These are phyloP conservation scores for Anthophora plumipes DNA, from an alignment of 2,888 invertebrate species.

Conservation along the genomic window DNA sequence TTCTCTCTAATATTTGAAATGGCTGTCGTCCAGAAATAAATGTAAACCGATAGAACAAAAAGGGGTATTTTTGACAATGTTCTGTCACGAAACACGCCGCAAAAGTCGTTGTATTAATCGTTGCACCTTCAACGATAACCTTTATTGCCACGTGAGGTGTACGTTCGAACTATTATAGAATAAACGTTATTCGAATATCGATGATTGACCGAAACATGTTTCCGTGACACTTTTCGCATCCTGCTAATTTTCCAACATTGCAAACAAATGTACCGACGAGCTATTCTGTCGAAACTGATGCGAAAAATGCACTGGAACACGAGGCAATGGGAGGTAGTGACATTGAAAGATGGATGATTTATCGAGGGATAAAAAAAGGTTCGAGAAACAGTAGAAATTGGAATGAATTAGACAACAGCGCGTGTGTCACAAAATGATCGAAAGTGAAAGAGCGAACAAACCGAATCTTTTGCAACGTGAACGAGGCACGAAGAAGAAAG, in stretches of 20 bases:
- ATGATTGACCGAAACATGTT: background rate
- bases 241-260: background rate
- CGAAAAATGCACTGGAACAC: too few species aligned
- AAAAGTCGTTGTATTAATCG: slow-evolving; percentile 6
- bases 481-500: background rate
- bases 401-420: too few species aligned
- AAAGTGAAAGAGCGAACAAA: too few species aligned
- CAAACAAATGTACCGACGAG: too few species aligned
- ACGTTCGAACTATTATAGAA: too few species aligned
- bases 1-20: slow-evolving; percentile 6
- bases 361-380: too few species aligned
- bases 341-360: too few species aligned
- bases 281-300: too few species aligned
- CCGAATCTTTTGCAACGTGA: background rate
- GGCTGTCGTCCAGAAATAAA: background rate
- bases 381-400: too few species aligned
- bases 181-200: too few species aligned
- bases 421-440: too few species aligned
- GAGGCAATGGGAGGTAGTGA: too few species aligned
- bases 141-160: background rate
- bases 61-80: background rate
- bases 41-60: background rate
- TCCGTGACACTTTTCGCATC: background rate
- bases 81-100: background rate
- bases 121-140: background rate